Conservation (phyloP, 2,113 vertebrate genomes). For the Podilymbus podiceps region DNA sequence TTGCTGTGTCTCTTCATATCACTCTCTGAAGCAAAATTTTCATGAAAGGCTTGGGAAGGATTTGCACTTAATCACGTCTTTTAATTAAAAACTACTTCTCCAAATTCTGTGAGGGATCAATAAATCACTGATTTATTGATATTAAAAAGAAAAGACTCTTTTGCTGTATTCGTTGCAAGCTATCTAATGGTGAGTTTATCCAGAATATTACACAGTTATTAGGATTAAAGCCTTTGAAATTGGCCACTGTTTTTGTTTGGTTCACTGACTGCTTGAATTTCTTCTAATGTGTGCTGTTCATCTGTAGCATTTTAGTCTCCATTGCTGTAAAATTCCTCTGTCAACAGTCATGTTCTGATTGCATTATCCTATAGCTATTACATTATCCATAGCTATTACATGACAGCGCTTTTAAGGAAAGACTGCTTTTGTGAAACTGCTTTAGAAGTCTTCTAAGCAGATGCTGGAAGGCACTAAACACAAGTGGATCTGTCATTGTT, state of each 20-base stretch:
- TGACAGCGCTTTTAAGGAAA: not conserved
- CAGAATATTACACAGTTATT: not conserved
- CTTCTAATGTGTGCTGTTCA: not conserved
- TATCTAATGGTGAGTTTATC: not conserved
- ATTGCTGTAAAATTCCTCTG: not conserved
- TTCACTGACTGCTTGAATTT: not conserved
- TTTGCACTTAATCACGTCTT: constrained; percentile 26
- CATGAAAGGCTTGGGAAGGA: not conserved
- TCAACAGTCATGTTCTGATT: not conserved
- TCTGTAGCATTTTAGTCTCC: not conserved
- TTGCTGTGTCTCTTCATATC: not conserved
- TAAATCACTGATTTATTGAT: not conserved
- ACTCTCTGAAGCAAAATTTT: not conserved
- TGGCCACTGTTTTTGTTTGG: not conserved
- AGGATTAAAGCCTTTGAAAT: not conserved
- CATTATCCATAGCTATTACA: not conserved
- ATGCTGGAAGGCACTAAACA: not conserved
- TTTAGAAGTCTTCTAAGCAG: not conserved
- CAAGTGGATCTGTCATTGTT: not conserved
- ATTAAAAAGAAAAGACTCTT: not conserved
- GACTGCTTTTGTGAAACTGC: not conserved
- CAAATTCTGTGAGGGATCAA: not conserved
- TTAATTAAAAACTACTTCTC: constrained; percentile 37
- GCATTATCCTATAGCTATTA: not conserved
- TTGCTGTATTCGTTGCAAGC: not conserved